Percentiles rank a stretch among this genome's conserved stretches.
These are phyloP conservation scores for Rhipidura dahli DNA, from an alignment of 2,113 vertebrate genomes.

Conservation along the genomic window DNA sequence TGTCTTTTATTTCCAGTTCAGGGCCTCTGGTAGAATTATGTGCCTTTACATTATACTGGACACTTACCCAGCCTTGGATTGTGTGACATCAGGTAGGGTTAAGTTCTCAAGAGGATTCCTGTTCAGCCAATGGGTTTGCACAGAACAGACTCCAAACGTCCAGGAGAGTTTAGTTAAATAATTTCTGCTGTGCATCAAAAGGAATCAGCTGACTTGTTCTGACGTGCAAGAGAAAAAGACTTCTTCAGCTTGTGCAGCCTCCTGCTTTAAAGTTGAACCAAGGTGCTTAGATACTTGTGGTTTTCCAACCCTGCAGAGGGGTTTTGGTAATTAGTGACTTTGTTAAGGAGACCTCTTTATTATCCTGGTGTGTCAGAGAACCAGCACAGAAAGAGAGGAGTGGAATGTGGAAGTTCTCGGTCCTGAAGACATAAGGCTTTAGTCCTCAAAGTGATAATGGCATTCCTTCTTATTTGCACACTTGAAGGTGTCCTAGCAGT, in stretches of 20 bases:
- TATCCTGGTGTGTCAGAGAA: background rate
- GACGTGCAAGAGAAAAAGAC: background rate
- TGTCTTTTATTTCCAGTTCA: background rate
- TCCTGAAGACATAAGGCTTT: background rate
- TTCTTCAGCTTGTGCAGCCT: background rate
- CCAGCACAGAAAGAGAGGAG: background rate
- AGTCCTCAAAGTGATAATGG: background rate
- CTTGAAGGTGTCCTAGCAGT: background rate
- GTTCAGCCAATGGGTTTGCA: background rate
- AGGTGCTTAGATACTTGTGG: background rate
- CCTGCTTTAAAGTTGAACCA: background rate
- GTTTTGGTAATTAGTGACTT: background rate
- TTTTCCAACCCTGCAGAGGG: background rate
- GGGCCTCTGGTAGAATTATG: background rate
- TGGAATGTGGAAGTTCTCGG: background rate
- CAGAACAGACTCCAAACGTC: background rate
- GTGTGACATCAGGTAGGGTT: background rate
- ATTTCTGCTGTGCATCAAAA: background rate
- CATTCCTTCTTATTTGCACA: background rate
- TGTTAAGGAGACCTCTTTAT: background rate
- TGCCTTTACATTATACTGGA: background rate
- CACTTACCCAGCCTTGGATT: background rate
- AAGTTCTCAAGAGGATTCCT: background rate
- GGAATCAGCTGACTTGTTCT: background rate
- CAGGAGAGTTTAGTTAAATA: background rate